Evolutionary conservation across 64 coral and sea anemone genomes (phyloP), one percentile per base, ranked within the genome.

Genomic region (Cladopsammia gracilis): DNA sequence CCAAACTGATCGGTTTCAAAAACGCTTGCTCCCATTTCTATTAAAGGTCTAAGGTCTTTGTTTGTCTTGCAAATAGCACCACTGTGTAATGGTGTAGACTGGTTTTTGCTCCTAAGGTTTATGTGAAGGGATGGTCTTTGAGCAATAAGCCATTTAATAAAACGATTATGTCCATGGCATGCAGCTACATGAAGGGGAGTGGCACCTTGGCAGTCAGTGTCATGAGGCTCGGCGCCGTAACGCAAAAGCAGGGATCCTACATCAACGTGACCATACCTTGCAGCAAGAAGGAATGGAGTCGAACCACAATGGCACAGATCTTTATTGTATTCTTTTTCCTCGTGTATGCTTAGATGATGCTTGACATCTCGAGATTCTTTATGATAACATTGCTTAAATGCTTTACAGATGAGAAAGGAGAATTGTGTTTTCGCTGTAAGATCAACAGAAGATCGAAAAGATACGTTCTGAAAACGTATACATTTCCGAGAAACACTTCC

Each of bases 171-270:
- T 6, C 84, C 92, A 19, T 88, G 83, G 53, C 92, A 93, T 16
- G 92, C 92, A 46, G 92, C 92, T 49, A 88, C 14, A 58, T 88
- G 92, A 71, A 93, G 61, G 23, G 72, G 70, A 20, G 75, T 77
- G 5, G 85, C 73, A 49, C 75, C 92, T 13, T 61, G 22, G 62
- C 85, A 88, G 15, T 88, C 54, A 7, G 4, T 68, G 3, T 81
- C 24, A 3, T 62, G 5, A 72, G 12, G 3, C 26, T 25, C 7
- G 3, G 53, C 92, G 48, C 66, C 82, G 50, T 88, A 14, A 16
- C 56, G 71, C 13, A 93, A 79, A 5, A 88, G 54, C 13, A 71
- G 59, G 26, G 50, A 20, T 10, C 72, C 85, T 2, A 85, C 64
- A 2, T 93, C 62, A 56, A 50, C 22, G 3, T 88, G 48, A 70